Evolutionary conservation across 2,797 vertebrate genomes (phyloP).

Genomic region (Setipinna tenuifilis): DNA sequence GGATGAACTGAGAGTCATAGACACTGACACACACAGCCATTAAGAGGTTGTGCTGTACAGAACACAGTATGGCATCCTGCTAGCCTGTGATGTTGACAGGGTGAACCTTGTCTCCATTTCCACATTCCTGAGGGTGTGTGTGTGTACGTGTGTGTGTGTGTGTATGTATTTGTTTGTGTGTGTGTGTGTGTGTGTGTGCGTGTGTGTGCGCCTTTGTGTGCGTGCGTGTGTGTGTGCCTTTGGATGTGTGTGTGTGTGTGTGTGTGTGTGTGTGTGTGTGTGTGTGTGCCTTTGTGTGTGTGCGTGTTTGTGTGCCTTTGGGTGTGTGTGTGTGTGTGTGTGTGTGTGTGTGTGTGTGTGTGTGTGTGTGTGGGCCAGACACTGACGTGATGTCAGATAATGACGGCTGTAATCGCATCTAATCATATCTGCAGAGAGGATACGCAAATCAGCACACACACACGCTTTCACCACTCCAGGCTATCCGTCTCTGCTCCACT

Average conservation of each 20-base stretch:
- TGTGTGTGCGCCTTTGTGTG: no score
- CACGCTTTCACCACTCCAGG: no score
- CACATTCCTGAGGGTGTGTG: not conserved
- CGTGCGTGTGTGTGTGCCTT: no score
- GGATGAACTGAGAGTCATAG: not conserved
- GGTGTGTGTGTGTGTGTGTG: not conserved
- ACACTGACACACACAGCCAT: not conserved
- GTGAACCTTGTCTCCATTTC: not conserved
- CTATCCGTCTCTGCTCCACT: no score
- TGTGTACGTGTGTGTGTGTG: not conserved
- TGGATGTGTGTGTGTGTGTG: no score
- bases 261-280: no score
- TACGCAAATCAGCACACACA: not conserved
- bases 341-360: not conserved
- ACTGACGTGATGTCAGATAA: slow-evolving; percentile 3
- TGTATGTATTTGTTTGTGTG: not conserved
- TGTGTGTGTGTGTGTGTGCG: not conserved
- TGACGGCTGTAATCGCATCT: not conserved
- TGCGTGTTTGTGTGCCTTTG: no score
- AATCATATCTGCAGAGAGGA: not conserved
- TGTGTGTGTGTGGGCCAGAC: not conserved
- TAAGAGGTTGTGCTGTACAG: not conserved
- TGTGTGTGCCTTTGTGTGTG: no score
- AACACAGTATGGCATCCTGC: not conserved
- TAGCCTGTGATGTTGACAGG: no score